A percentile compares a stretch with the other conserved stretches of the same genome.
phyloP scores from a whole-genome alignment of 2,797 vertebrate genomes.

The Vultur gryphus region DNA sequence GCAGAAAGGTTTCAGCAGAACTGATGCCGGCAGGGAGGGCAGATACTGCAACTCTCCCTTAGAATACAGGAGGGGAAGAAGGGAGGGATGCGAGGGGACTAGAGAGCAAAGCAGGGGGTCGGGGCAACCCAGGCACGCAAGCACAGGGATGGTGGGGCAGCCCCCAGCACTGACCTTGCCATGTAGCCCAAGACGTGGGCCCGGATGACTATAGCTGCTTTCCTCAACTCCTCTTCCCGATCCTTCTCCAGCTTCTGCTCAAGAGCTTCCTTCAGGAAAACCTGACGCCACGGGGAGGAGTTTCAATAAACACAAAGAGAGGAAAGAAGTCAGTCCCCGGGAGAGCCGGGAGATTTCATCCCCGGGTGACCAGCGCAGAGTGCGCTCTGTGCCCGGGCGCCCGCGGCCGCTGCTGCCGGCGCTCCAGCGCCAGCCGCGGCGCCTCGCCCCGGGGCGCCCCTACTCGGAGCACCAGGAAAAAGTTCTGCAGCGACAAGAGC shows the following conservation, averaged over 20 bases:
- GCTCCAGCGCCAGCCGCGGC: background rate
- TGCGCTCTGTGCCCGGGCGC: background rate
- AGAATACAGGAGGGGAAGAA: background rate
- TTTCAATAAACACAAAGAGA: constrained; percentile 71
- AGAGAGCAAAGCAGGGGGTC: background rate
- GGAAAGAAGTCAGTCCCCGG: constrained; percentile 68
- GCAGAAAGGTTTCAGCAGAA: background rate
- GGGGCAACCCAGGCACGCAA: background rate
- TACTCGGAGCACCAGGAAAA: background rate
- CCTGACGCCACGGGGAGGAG: constrained; percentile 70
- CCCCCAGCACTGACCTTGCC: constrained; percentile 84
- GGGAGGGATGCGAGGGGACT: background rate
- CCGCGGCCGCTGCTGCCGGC: background rate
- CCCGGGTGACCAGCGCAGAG: background rate
- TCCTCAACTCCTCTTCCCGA: constrained; percentile 59
- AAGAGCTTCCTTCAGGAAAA: constrained; percentile 76
- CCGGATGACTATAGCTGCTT: constrained; percentile 84
- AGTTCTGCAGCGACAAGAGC: background rate
- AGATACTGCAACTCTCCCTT: background rate
- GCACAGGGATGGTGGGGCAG: constrained; percentile 18
- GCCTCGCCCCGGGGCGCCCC: background rate
- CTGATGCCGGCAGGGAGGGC: background rate
- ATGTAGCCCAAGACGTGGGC: constrained; percentile 94
- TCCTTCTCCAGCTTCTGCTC: constrained; percentile 68
- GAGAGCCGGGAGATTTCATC: constrained; percentile 30